Conservation (phyloP, 2,888 invertebrate species). For the Hyles lineata region DNA sequence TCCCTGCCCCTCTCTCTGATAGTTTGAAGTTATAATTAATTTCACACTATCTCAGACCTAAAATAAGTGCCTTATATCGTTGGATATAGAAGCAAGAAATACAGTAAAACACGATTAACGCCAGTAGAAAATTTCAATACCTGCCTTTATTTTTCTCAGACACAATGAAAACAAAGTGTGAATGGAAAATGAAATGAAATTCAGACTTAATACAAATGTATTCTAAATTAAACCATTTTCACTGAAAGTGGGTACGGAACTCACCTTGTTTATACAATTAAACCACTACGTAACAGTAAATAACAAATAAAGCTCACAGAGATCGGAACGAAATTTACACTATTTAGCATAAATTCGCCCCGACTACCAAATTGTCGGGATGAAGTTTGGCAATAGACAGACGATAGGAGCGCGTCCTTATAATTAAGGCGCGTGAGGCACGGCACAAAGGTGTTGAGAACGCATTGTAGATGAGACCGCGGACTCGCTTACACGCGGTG, state of each 20-base stretch:
- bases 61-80: too few species aligned
- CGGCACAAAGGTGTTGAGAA: constrained; percentile 60
- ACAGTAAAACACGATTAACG: too few species aligned
- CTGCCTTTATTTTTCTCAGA: too few species aligned
- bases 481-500: constrained; percentile 52
- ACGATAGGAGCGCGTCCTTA: constrained; percentile 53
- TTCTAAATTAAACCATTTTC: background rate
- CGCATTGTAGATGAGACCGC: constrained; percentile 60
- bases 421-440: constrained; percentile 57
- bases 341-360: constrained; percentile 44
- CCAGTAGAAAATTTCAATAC: too few species aligned
- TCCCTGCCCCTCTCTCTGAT: too few species aligned
- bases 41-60: too few species aligned
- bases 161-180: background rate
- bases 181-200: background rate
- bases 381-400: constrained; percentile 42
- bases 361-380: constrained; percentile 34
- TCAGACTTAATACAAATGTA: background rate
- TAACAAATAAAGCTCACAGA: constrained; percentile 4
- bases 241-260: background rate
- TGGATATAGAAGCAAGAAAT: too few species aligned
- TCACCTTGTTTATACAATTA: constrained; percentile 12
- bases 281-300: constrained; percentile 29
- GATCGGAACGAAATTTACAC: constrained; percentile 36
- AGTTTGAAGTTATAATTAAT: too few species aligned